Base-by-base conservation (phyloP, 2,113 vertebrate genomes). In the Parotia lawesii region DNA sequence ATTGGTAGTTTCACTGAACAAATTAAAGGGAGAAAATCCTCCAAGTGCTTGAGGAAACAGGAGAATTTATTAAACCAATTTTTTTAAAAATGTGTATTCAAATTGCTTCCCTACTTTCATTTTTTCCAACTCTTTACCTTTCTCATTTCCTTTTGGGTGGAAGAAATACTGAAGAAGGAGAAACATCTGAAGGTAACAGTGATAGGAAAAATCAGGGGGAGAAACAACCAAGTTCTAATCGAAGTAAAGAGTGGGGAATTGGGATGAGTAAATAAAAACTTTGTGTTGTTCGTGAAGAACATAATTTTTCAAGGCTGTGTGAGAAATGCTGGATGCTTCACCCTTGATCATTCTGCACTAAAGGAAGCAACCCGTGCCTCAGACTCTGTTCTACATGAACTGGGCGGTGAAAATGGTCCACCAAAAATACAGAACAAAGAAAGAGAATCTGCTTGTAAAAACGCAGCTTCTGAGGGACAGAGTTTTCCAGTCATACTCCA, bases 361-460 rank as follows among this genome's bases (percentile, higher is more conserved):
- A 96, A 58, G 25, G 35, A 58, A 78, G 14, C 2, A 66, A 33
- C 15, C 7, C 10, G 4, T 78, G 35, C 29, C 12, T 85, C 35
- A 69, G 37, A 78, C 0, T 0, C n/a, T 54, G 9, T 24, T 25
- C 51, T 58, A 4, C 12, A 7, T 5, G 2, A 40, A 16, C 0
- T 27, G 15, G 44, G 17, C 11, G 4, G 44, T 84, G 40, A 66
- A 62, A 90, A 65, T 6, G 3, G 9, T 33, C 21, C 38, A 50
- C 38, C 37, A 28, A 90, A 92, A 71, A n/a, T 5, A 64, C 10
- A 75, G 23, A 66, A 25, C 3, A 37, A 21, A 27, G n/a, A 71
- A 31, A 58, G 11, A 48, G 48, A 50, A 23, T 35, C 10, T 38
- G 12, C 0, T 0, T 5, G 10, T 47, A 22, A 31, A 24, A 76